These are phyloP conservation scores for Piprites chloris DNA, from an alignment of 2,113 vertebrate species.

Conservation along the genomic window DNA sequence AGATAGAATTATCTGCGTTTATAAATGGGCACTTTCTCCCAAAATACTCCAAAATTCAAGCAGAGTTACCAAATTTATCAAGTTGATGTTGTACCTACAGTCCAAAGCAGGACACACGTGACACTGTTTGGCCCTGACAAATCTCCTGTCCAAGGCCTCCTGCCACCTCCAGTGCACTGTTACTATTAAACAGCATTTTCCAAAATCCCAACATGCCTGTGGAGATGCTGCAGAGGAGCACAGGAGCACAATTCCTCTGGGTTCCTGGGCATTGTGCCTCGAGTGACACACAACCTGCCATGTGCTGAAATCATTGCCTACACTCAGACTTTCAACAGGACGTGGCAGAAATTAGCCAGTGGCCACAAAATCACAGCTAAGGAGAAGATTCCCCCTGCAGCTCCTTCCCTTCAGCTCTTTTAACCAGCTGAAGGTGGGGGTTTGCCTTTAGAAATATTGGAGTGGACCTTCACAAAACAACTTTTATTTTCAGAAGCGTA, in stretches of 20 bases:
- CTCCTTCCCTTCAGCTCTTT: neutral
- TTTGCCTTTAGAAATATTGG: neutral
- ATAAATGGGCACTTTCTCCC: neutral
- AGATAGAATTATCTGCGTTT: neutral
- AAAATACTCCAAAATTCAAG: neutral
- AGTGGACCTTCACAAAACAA: neutral
- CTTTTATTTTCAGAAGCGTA: neutral
- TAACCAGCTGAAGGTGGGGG: neutral
- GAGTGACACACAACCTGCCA: accelerated
- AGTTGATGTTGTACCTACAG: neutral
- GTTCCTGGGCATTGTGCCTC: neutral
- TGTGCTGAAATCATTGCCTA: neutral
- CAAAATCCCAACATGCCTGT: neutral
- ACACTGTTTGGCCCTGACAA: accelerated
- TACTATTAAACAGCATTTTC: neutral
- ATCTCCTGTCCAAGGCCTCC: neutral
- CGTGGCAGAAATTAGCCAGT: neutral
- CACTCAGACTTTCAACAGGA: neutral
- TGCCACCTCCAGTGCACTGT: neutral
- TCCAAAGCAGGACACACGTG: neutral
- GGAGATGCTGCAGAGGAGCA: neutral
- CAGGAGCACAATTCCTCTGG: accelerated
- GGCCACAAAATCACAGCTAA: neutral
- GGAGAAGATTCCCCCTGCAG: neutral
- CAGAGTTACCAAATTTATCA: neutral